Conservation (phyloP, 2,113 vertebrate genomes). For the Albula glossodonta region DNA sequence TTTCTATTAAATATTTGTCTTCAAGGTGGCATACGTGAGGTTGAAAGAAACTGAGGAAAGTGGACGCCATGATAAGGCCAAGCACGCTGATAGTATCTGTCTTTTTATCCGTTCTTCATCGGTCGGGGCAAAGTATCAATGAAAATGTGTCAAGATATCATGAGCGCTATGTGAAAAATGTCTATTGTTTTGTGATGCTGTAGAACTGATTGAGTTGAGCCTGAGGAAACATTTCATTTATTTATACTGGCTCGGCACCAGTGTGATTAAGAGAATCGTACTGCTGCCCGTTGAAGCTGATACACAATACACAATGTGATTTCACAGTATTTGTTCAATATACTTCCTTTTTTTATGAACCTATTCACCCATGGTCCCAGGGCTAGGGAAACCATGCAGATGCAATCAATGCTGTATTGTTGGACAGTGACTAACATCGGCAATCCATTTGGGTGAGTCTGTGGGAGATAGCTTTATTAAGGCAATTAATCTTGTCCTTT, state of each 20-base stretch:
- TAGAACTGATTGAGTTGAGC: background rate
- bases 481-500: background rate
- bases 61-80: background rate
- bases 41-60: background rate
- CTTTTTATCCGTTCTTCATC: background rate
- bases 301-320: background rate
- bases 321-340: background rate
- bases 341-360: background rate
- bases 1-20: background rate
- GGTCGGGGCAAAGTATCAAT: background rate
- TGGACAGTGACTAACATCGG: too few species aligned
- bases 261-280: background rate
- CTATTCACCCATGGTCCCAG: background rate
- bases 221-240: background rate
- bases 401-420: too few species aligned
- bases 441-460: too few species aligned
- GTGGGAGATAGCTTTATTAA: background rate
- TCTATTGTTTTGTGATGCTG: background rate
- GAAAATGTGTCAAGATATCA: background rate
- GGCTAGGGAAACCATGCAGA: background rate
- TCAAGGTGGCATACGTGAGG: background rate
- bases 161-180: background rate
- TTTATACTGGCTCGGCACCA: background rate
- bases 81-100: background rate
- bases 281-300: background rate